Base-by-base conservation (phyloP, 2,888 invertebrate genomes). In the Mythimna ferrago region DNA sequence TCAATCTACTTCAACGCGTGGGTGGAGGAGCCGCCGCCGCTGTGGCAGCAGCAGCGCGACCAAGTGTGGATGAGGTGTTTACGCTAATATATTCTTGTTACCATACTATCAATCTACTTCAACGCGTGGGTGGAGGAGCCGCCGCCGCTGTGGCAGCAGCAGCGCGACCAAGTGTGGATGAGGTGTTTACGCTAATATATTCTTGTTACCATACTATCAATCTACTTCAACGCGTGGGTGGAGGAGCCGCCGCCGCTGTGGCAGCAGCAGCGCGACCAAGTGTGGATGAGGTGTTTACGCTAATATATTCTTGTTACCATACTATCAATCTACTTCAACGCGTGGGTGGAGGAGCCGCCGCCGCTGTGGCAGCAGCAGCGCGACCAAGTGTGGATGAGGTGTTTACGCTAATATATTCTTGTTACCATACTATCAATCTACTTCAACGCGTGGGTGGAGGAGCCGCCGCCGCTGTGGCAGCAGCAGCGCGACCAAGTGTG, bases 381-480 rank as follows among this genome's bases (percentile, higher is more conserved):
- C 62, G 99, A 99, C 93, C 96, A 96, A 38, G 92, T 97, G 7
- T 97, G 97, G 97, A 93, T 96, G 86, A 93, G 94, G 96, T 96
- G 83, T 0, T 0, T 6, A 48, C 48, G 6, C 4, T 48, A 6
- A 19, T 44, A 44, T 44, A 48, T 44, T 11, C 11, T 11, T 44
- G 2, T 44, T 44, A 44, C 41, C 11, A 11, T 44, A 44, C 41
- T 26, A 26, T 26, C 26, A 26, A 26, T 26, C 26, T 26, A 26
- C n/a, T n/a, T n/a, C n/a, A n/a, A n/a, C n/a, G 98, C 99, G 0
- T 99, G 99, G 99, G 97, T 99, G 0, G 99, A 99, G 93, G 97
- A 97, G 74, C 99, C 99, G 11, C 99, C 99, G 4, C 95, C 97
- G 11, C 98, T 97, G 10, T 99, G 99, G 99, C 98, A 99, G 92